Percentiles rank a stretch among this genome's conserved stretches.
Evolutionary conservation across 2,113 vertebrate genomes (phyloP).

Genomic region (Toxotes jaculatrix): DNA sequence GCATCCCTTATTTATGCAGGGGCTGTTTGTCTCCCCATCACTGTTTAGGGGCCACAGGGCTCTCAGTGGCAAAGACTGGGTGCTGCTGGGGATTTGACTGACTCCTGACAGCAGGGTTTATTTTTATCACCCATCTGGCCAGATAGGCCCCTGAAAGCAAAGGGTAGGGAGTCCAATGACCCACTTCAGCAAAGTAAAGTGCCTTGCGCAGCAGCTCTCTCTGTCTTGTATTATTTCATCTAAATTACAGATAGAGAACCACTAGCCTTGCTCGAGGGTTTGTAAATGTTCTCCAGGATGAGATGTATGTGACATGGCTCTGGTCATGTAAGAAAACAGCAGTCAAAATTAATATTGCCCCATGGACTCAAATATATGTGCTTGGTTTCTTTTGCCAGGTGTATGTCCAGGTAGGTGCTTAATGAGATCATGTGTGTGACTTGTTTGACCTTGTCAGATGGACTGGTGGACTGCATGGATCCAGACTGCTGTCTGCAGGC

Average conservation of each 20-base stretch:
- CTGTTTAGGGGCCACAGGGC: constrained; percentile 53
- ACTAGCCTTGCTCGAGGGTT: constrained; percentile 18
- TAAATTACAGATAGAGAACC: constrained; percentile 51
- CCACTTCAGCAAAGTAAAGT: constrained; percentile 79
- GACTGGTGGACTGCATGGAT: constrained; percentile 97
- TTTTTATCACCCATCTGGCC: constrained; percentile 85
- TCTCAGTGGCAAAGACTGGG: constrained; percentile 63
- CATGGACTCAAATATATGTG: neutral
- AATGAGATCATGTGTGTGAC: constrained; percentile 30
- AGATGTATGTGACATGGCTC: constrained; percentile 6
- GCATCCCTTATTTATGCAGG: constrained; percentile 67
- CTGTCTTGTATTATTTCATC: constrained; percentile 68
- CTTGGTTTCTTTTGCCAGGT: constrained; percentile 51
- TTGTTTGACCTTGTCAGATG: constrained; percentile 86
- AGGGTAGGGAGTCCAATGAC: constrained; percentile 75
- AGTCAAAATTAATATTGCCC: neutral
- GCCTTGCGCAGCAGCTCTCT: constrained; percentile 68
- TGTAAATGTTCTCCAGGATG: neutral
- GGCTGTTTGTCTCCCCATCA: constrained; percentile 68
- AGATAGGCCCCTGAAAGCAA: constrained; percentile 75
- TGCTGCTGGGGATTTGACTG: constrained; percentile 76
- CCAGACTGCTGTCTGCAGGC: constrained; percentile 98
- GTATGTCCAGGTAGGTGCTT: constrained; percentile 52
- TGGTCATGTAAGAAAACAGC: constrained; percentile 12
- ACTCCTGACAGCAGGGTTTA: constrained; percentile 80